Conservation (phyloP, 2,797 vertebrate genomes). For the Lagodon rhomboides region DNA sequence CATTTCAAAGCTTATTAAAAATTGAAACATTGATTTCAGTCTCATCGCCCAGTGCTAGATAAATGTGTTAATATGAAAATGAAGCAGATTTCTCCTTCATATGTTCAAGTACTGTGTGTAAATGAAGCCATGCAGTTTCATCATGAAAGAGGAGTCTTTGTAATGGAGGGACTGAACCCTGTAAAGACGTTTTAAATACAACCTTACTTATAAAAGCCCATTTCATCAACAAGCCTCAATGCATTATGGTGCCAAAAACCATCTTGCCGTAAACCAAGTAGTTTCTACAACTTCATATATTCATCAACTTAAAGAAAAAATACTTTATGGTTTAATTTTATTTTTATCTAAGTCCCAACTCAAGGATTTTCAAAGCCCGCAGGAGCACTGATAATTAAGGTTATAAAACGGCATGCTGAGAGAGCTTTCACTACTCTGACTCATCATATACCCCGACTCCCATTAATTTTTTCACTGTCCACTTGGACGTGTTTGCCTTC, state of each 20-base stretch:
- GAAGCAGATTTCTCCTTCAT: background rate
- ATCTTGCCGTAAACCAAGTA: constrained; percentile 14
- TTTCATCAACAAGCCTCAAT: constrained; percentile 11
- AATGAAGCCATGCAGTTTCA: background rate
- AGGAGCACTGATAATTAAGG: constrained; percentile 37
- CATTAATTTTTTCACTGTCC: constrained; percentile 27
- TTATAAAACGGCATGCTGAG: constrained; percentile 43
- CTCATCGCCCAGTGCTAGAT: background rate
- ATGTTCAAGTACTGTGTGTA: background rate
- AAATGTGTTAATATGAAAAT: background rate
- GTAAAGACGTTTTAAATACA: constrained; percentile 14
- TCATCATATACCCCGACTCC: constrained; percentile 48
- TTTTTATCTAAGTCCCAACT: constrained; percentile 33
- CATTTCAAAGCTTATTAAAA: background rate
- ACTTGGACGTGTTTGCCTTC: constrained; percentile 23
- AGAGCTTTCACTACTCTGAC: constrained; percentile 41
- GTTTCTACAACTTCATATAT: background rate
- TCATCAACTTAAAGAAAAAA: constrained; percentile 22
- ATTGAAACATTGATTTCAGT: background rate
- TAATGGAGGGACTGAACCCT: background rate
- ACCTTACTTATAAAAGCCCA: constrained; percentile 20
- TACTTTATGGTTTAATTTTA: constrained; percentile 18
- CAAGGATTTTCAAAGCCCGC: constrained; percentile 17
- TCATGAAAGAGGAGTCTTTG: constrained; percentile 3
- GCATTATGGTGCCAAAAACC: constrained; percentile 8